Evolutionary conservation across 1,140 invertebrate genomes (phyloP), one percentile per base, ranked within the genome.

Genomic region (Carposina sasakii): DNA sequence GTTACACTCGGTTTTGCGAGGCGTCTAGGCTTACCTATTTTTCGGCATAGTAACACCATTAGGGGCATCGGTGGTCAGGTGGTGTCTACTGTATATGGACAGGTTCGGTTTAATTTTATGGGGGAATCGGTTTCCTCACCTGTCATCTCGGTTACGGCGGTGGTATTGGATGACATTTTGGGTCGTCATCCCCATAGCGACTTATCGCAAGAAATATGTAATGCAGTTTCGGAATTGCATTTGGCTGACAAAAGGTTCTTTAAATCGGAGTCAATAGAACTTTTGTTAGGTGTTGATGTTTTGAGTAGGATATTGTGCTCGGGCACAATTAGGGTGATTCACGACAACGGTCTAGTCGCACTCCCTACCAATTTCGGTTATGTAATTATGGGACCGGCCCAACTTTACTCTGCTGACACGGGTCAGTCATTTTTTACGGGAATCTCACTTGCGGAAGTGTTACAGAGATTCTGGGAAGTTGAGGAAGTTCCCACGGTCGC

Each of bases 211-310:
- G 34, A 23, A 12, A 24, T n/a, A n/a, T n/a, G n/a, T n/a, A n/a
- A n/a, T n/a, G n/a, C n/a, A n/a, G n/a, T 36, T 13, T 16, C 30
- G n/a, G 36, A 23, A 12, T 48, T 34, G n/a, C 36, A 33, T 30
- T 19, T 36, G 15, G 51, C 51, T 24, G 51, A 53, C 22, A 28
- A 43, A 15, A 19, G 20, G 9, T 53, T 46, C 16, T 13, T 34
- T 33, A 24, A 33, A 31, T 45, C 51, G 19, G 39, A 45, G 20
- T 30, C 44, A 23, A 33, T 48, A 16, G 44, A 48, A 30, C 13
- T 53, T 24, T 53, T 39, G 20, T 48, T 24, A n/a, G 36, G 51
- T 41, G 36, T 37, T 26, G 51, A 53, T 36, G 44, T 53, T 4
- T 16, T 48, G n/a, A 45, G 42, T 30, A 37, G 41, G 13, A 23